Base-by-base conservation (phyloP, 2,113 vertebrate species). In the Paedocypris sp. region DNA sequence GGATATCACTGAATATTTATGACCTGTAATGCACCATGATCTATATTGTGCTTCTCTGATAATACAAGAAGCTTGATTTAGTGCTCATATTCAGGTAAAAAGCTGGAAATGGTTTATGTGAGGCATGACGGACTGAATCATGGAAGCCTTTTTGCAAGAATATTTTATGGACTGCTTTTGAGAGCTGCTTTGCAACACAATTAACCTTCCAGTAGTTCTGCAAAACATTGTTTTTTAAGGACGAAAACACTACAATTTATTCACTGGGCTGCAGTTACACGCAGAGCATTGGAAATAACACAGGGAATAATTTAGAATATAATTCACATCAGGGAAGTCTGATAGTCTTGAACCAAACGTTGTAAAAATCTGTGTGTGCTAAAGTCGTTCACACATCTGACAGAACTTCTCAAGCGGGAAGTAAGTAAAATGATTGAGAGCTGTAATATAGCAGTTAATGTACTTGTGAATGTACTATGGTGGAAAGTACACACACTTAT, bases 1-100 rank as follows among this genome's bases (percentile, higher is more conserved):
- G 31, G 39, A 56, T 36, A 31, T 26, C 26, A 29, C 13, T 72
- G 50, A 66, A 66, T 67, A 64, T 65, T 52, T 28, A 66, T 63
- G 13, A 56, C 39, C 29, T 15, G 32, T 53, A 32, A 63, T 64
- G 38, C 28, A 15, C 2, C 56, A 36, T 25, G 35, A 31, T 57
- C 18, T 29, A 28, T 56, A 38, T 42, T 56, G 25, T 23, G 25
- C 13, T 12, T 23, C 25, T 57, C 11, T 57, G 20, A 42, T 31
- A 57, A 29, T 42, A n/a, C 3, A 4, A 22, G 20, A 5, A 29
- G 36, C 46, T 25, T 62, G 29, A 26, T 62, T 43, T 45, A 43
- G 23, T 10, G 11, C 25, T 38, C 4, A 33, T 2, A 29, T 47
- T 32, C 33, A 29, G 35, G 9, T 11, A 10, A 11, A 49, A 50